Conservation (phyloP, 2,113 vertebrate genomes). For the Hippocampus comes region DNA sequence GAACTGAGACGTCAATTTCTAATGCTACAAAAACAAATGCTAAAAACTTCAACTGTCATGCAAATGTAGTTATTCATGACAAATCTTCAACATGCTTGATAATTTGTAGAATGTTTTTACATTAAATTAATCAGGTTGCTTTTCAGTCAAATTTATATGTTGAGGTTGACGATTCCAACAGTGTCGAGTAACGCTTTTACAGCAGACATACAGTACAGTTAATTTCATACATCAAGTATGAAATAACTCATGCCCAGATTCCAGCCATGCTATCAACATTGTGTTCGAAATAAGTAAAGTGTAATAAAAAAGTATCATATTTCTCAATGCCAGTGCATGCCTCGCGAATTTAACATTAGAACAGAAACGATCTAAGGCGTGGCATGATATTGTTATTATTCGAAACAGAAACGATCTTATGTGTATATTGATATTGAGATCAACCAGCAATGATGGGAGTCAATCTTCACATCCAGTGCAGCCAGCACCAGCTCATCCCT, state of each 20-base stretch:
- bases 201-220: not conserved
- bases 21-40: too few species aligned
- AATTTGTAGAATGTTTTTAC: not conserved
- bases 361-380: slow-evolving; percentile 4
- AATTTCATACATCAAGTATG: not conserved
- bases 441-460: slow-evolving; percentile 11
- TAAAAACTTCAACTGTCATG: not conserved
- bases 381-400: too few species aligned
- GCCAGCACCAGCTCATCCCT: slow-evolving; percentile 14
- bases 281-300: not conserved
- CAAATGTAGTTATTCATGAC: not conserved
- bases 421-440: not conserved
- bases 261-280: not conserved
- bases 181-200: not conserved
- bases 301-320: not conserved
- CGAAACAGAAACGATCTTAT: slow-evolving; percentile 6
- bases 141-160: not conserved
- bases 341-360: not conserved
- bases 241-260: not conserved
- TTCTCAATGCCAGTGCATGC: not conserved
- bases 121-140: not conserved
- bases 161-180: not conserved
- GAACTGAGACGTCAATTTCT: not conserved
- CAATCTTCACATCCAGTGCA: slow-evolving; percentile 23
- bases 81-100: not conserved